phyloP scores from a whole-genome alignment of 1,140 invertebrate genomes.

The Temnothorax curvispinosus region DNA sequence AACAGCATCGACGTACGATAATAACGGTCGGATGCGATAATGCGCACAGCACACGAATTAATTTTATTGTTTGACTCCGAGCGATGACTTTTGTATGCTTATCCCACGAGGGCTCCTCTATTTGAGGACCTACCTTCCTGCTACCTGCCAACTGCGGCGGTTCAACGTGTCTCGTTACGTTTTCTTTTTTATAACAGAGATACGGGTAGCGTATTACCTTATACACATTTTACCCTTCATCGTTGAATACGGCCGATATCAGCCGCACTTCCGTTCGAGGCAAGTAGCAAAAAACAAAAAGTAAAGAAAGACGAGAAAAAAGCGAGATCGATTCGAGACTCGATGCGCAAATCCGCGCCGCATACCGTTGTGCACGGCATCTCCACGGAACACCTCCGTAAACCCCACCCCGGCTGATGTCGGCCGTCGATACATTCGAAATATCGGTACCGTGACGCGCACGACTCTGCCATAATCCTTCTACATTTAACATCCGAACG shows the following conservation, averaged over 20 bases:
- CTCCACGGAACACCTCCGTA: conserved; percentile 27
- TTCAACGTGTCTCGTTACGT: conserved; percentile 64
- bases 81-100: conserved; percentile 74
- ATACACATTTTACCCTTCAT: conserved; percentile 47
- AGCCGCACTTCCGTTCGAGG: conserved; percentile 39
- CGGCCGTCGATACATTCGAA: conserved; percentile 56
- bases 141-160: conserved; percentile 55
- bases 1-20: conserved; percentile 30
- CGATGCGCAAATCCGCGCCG: conserved; percentile 37
- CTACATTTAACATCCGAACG: conserved; percentile 56
- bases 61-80: conserved; percentile 71
- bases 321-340: conserved; percentile 7
- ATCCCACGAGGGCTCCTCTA: conserved; percentile 74
- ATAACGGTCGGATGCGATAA: conserved; percentile 62
- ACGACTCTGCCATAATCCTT: conserved; percentile 39
- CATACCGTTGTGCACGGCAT: conserved; percentile 16
- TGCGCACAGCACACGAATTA: conserved; percentile 68
- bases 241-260: conserved; percentile 62
- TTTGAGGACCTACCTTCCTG: conserved; percentile 68
- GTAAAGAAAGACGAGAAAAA: neutral
- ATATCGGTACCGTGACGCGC: conserved; percentile 56
- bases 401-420: conserved; percentile 45
- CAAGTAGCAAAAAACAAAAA: neutral
- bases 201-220: conserved; percentile 60
- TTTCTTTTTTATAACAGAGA: conserved; percentile 48